Conservation (phyloP, 2,888 invertebrate genomes). For the Magallana nippona region DNA sequence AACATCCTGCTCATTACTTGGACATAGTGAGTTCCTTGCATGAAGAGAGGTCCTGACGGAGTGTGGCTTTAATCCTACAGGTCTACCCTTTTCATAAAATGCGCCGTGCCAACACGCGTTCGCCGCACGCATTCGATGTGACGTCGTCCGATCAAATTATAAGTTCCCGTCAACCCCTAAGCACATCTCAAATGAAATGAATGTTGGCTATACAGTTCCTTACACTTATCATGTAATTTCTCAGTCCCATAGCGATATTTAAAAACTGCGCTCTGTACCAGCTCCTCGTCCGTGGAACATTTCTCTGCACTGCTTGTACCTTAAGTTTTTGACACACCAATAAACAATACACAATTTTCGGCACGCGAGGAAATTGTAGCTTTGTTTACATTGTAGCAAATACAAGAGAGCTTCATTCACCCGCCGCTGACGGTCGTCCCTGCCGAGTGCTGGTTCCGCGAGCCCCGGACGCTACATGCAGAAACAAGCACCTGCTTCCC, state of each 20-base stretch:
- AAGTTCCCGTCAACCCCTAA: no score
- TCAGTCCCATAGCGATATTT: no score
- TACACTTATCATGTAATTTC: no score
- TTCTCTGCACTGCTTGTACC: not conserved
- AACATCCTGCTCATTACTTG: constrained; percentile 14
- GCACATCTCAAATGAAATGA: no score
- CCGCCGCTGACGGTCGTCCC: not conserved
- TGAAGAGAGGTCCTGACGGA: not conserved
- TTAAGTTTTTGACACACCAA: not conserved
- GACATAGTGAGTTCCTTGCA: not conserved
- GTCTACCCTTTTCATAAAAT: constrained; percentile 6
- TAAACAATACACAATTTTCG: constrained; percentile 18
- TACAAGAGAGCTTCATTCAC: constrained; percentile 1
- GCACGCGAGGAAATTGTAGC: not conserved
- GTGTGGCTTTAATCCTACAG: not conserved
- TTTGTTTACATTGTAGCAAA: constrained; percentile 23
- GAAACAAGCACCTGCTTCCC: not conserved
- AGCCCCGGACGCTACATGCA: no score
- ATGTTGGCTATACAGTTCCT: no score
- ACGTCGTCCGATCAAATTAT: constrained; percentile 1
- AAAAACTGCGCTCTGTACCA: no score
- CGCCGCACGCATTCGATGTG: constrained; percentile 15
- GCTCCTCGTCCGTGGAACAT: no score
- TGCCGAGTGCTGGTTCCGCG: not conserved
- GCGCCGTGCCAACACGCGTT: constrained; percentile 28